Percentiles rank a stretch among this genome's conserved stretches.
Evolutionary conservation across 2,797 vertebrate genomes (phyloP).

Genomic region (Glyptemys insculpta): DNA sequence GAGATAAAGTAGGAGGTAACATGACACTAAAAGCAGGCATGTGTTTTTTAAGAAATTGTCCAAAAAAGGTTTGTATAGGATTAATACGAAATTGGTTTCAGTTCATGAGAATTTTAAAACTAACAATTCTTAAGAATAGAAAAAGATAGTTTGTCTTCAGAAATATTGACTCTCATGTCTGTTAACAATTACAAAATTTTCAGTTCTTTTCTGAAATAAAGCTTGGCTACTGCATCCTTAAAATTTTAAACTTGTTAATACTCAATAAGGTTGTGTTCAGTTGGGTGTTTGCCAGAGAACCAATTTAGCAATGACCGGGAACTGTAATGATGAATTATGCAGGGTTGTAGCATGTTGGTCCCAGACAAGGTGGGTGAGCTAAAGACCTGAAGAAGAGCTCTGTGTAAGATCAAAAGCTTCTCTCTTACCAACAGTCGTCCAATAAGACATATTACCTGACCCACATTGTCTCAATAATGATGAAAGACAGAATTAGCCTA

Average conservation of each 20-base stretch:
- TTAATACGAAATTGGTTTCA: background rate
- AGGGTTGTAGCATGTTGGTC: background rate
- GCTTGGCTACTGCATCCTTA: background rate
- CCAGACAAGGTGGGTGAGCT: background rate
- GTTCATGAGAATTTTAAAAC: background rate
- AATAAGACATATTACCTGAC: background rate
- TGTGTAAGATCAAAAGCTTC: background rate
- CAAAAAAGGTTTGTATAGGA: background rate
- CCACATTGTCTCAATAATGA: slow-evolving; percentile 9
- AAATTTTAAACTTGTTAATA: slow-evolving; percentile 22
- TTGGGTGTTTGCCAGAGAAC: slow-evolving; percentile 62
- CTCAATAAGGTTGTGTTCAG: background rate
- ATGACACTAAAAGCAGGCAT: background rate
- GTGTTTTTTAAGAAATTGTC: accelerated
- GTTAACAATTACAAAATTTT: background rate
- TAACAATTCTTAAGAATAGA: background rate
- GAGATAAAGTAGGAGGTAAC: background rate
- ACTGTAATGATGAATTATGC: background rate
- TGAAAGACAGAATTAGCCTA: slow-evolving; percentile 68
- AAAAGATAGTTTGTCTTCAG: background rate
- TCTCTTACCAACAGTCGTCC: background rate
- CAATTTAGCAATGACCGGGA: slow-evolving; percentile 30
- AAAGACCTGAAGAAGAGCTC: no score
- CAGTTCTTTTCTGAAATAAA: background rate
- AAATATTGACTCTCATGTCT: accelerated